phyloP scores from a whole-genome alignment of 2,113 vertebrate species.

The Ailurus styani region DNA sequence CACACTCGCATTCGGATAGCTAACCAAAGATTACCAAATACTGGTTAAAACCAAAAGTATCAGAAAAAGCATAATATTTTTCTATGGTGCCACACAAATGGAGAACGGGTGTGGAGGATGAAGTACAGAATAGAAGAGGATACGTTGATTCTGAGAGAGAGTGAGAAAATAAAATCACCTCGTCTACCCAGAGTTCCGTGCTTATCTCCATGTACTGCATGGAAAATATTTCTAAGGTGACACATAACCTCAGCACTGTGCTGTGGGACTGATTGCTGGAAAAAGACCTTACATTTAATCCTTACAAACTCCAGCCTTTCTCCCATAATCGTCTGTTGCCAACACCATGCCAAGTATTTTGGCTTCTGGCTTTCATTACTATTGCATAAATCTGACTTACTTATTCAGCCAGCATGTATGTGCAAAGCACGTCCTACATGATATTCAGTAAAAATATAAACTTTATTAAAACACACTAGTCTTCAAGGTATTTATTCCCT shows the following conservation, averaged over 20 bases:
- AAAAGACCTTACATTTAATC: background rate
- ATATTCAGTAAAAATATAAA: background rate
- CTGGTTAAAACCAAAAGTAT: background rate
- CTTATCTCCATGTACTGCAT: background rate
- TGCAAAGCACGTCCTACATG: background rate
- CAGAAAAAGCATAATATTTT: background rate
- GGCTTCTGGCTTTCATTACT: background rate
- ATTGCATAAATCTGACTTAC: background rate
- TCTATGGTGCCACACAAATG: background rate
- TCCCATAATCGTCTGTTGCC: background rate
- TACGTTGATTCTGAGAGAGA: background rate
- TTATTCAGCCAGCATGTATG: background rate
- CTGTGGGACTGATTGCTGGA: background rate
- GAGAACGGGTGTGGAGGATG: background rate
- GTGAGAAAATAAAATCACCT: background rate
- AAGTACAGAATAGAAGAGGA: background rate
- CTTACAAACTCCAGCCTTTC: background rate
- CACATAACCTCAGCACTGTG: background rate
- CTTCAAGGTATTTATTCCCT: background rate
- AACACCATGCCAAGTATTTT: background rate
- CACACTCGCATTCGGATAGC: background rate
- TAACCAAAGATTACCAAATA: background rate
- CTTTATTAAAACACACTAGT: background rate
- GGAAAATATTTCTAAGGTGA: background rate
- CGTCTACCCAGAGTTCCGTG: background rate